Percentiles rank a stretch among this genome's conserved stretches.
These are phyloP conservation scores for Psammodynastes pulverulentus DNA, from an alignment of 2,113 vertebrate species.

Conservation along the genomic window DNA sequence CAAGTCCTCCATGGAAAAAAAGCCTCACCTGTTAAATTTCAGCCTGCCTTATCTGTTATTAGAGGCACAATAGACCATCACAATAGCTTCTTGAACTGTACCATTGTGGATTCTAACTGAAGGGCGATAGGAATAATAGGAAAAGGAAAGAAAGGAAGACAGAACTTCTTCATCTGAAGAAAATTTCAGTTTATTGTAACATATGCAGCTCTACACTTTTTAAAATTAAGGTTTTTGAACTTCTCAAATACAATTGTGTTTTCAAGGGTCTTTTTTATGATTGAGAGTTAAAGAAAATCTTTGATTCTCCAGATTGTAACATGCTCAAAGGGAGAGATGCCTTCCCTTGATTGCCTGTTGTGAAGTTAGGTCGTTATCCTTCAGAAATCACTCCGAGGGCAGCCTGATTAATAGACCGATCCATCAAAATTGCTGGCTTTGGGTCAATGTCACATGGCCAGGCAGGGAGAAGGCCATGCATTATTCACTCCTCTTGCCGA, in stretches of 20 bases:
- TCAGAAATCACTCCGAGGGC: slow-evolving; percentile 26
- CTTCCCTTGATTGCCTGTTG: slow-evolving; percentile 26
- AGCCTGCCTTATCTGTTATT: slow-evolving; percentile 29
- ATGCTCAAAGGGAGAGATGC: slow-evolving; percentile 18
- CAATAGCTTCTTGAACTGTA: neutral
- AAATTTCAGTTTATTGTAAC: neutral
- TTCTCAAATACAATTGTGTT: neutral
- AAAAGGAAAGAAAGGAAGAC: neutral
- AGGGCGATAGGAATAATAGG: neutral
- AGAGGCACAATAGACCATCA: neutral
- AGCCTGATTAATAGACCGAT: slow-evolving; percentile 27
- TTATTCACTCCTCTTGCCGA: slow-evolving; percentile 8
- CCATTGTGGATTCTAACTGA: neutral
- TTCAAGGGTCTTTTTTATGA: slow-evolving; percentile 3
- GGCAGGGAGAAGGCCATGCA: slow-evolving; percentile 1
- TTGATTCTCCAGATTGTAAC: slow-evolving; percentile 3
- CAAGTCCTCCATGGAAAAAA: neutral
- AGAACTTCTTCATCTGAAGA: neutral
- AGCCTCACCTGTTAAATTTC: slow-evolving; percentile 5
- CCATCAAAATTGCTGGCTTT: slow-evolving; percentile 22
- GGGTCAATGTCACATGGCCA: slow-evolving; percentile 14
- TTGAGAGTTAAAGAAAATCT: slow-evolving; percentile 6
- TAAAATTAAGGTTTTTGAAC: neutral
- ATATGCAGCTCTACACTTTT: neutral
- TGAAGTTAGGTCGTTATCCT: slow-evolving; percentile 24